phyloP scores from a whole-genome alignment of 2,888 invertebrate genomes.

The Andrena bucephala region DNA sequence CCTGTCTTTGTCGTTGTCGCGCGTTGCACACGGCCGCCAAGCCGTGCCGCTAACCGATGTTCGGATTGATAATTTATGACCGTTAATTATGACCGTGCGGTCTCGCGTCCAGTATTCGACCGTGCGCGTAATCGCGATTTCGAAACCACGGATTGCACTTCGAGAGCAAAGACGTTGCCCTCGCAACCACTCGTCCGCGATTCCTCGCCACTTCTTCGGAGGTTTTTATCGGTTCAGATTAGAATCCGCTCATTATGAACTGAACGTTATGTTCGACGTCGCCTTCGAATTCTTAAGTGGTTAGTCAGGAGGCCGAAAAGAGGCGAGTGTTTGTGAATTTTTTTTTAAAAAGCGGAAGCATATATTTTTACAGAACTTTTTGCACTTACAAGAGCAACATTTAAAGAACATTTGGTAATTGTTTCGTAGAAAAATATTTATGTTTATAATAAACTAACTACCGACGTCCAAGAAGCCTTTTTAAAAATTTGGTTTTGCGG shows the following conservation, averaged over 20 bases:
- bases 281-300: too few relatives aligned
- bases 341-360: too few relatives aligned
- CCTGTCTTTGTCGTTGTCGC: constrained; percentile 68
- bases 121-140: constrained; percentile 71
- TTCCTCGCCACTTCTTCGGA: background rate
- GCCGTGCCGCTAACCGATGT: constrained; percentile 81
- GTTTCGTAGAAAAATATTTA: too few relatives aligned
- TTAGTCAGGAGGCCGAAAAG: too few relatives aligned
- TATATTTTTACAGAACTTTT: too few relatives aligned
- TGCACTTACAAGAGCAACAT: too few relatives aligned
- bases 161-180: constrained; percentile 13
- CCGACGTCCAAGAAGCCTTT: too few relatives aligned
- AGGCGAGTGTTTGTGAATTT: too few relatives aligned
- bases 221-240: background rate
- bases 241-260: background rate
- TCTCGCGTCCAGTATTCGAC: constrained; percentile 75
- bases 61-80: constrained; percentile 84
- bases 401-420: too few relatives aligned
- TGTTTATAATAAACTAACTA: too few relatives aligned
- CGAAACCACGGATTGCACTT: constrained; percentile 36
- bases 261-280: too few relatives aligned
- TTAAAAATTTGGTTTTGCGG: too few relatives aligned
- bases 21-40: constrained; percentile 65
- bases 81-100: constrained; percentile 84
- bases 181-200: background rate